A percentile compares a stretch with the other conserved stretches of the same genome.
Evolutionary conservation across 2,797 vertebrate genomes (phyloP).

Genomic region (Diplodus sargus): DNA sequence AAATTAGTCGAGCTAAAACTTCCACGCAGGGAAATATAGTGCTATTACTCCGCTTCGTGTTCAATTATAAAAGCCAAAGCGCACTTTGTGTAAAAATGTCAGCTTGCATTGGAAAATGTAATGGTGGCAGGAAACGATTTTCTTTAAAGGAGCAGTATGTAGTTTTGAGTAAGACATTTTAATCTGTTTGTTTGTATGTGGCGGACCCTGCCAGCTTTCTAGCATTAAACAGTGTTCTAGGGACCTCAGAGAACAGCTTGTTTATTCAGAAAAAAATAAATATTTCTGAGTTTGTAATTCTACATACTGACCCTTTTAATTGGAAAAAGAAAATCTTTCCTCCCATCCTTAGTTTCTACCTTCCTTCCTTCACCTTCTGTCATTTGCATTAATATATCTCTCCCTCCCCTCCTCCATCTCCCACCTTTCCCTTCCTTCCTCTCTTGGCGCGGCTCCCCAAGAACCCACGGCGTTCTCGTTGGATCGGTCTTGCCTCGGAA

Average conservation of each 20-base stretch:
- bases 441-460: constrained; percentile 68
- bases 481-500: constrained; percentile 70
- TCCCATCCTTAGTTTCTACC: constrained; percentile 7
- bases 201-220: too few relatives aligned
- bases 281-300: too few relatives aligned
- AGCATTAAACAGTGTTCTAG: too few relatives aligned
- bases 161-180: too few relatives aligned
- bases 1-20: constrained; percentile 77
- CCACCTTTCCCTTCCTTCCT: constrained; percentile 45
- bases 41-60: constrained; percentile 40
- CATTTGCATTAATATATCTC: constrained; percentile 58
- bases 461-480: constrained; percentile 72
- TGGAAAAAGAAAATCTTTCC: constrained; percentile 25
- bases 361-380: constrained; percentile 57
- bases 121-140: constrained; percentile 18
- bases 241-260: too few relatives aligned
- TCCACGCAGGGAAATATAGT: constrained; percentile 50
- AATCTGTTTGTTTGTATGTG: too few relatives aligned
- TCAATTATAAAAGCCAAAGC: constrained; percentile 45
- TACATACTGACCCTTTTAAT: too few relatives aligned
- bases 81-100: constrained; percentile 45
- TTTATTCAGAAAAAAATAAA: too few relatives aligned
- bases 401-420: constrained; percentile 11
- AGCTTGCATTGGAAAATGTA: constrained; percentile 13
- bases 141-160: neutral